These are phyloP conservation scores for Pseudococcus viburni DNA, from an alignment of 2,888 invertebrate species.

Conservation along the genomic window DNA sequence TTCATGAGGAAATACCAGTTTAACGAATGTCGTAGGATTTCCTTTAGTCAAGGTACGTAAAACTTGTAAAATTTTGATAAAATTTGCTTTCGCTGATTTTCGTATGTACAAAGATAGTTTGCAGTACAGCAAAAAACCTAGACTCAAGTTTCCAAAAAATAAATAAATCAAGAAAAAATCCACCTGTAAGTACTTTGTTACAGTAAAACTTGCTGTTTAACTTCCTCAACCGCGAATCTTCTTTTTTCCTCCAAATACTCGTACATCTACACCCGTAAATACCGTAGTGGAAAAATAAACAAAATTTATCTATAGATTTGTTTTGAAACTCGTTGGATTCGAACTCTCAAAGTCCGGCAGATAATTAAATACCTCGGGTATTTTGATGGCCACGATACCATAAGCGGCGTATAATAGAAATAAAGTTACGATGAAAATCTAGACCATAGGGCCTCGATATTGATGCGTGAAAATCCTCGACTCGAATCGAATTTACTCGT, in stretches of 20 bases:
- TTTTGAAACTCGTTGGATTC: neutral
- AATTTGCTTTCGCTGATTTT: neutral
- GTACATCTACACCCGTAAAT: neutral
- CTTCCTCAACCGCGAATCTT: neutral
- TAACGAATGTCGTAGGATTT: neutral
- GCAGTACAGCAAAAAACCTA: neutral
- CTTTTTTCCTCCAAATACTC: neutral
- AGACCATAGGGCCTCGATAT: neutral
- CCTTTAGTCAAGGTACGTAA: neutral
- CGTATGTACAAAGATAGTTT: neutral
- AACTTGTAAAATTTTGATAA: neutral
- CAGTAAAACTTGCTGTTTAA: neutral
- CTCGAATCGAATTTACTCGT: neutral
- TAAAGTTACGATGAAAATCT: neutral
- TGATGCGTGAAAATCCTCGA: neutral
- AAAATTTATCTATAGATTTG: neutral
- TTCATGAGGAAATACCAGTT: too few relatives aligned
- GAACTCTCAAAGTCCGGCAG: neutral
- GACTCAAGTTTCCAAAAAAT: neutral
- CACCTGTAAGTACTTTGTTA: slow-evolving; percentile 12
- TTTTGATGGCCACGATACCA: neutral
- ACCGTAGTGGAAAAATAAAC: slow-evolving; percentile 4
- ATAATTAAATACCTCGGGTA: neutral
- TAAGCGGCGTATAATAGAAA: neutral
- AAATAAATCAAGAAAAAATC: slow-evolving; percentile 9